Evolutionary conservation across 2,113 vertebrate genomes (phyloP), one percentile per base, ranked within the genome.

Genomic region (Macquaria australasica): DNA sequence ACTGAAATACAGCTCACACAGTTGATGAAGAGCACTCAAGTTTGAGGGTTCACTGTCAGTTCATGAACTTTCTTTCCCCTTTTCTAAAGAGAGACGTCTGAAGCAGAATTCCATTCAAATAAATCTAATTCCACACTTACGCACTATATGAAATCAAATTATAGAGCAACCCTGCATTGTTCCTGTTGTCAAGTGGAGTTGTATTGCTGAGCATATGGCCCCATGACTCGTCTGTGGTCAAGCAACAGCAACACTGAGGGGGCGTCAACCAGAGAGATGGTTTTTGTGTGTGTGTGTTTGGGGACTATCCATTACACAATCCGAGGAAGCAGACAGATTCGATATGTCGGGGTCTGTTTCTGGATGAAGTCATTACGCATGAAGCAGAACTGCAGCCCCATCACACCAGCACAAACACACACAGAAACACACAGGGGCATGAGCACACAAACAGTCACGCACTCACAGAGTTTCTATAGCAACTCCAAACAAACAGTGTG

Each of bases 401-500:
- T 85, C 80, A 59, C 60, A 66, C 69, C 25, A 56, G 25, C 71
- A 16, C 59, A 66, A 11, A 69, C 53, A 79, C 69, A 75, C 45
- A 73, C 66, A 62, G 73, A 72, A 34, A 73, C 55, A 73, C 66
- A 74, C 50, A 51, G 5, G 41, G 86, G 71, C 56, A 70, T 56
- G 53, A 69, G 58, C 69, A 79, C 82, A 84, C 79, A 79, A 50
- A 86, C 75, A 87, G 73, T 43, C 83, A 39, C 82, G 89, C 68
- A 16, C 82, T 73, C 50, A 55, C 75, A 87, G 3, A 31, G 90
- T 94, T 92, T 84, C 95, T 72, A 93, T 85, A 60, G 93, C 79
- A 87, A 95, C 90, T 50, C 64, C 83, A 95, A 94, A 94, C 94
- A 96, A 96, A 96, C 93, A 96, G 62, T 68, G 75, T 0, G 56